Conservation (phyloP, 1,140 invertebrate species). For the Drosophila kohkoa region DNA sequence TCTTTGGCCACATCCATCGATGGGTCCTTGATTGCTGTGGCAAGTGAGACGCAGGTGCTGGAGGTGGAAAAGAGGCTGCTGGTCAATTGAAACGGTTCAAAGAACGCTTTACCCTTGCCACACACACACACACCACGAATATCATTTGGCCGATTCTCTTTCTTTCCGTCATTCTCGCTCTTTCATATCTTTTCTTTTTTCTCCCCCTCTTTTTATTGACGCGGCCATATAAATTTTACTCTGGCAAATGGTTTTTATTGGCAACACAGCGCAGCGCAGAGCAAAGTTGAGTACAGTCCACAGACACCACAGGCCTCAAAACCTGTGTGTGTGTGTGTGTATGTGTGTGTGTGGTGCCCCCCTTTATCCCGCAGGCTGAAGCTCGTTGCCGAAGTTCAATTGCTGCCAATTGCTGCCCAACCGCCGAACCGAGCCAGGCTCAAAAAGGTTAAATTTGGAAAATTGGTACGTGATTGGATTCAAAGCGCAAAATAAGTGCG, state of each 20-base stretch:
- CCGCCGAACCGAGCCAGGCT: constrained; percentile 44
- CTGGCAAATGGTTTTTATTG: constrained; percentile 82
- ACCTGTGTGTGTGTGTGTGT: no score
- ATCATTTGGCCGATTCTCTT: constrained; percentile 32
- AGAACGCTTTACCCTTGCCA: constrained; percentile 43
- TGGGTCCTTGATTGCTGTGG: constrained; percentile 20
- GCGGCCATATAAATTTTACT: constrained; percentile 79
- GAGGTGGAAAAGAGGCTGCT: constrained; percentile 17
- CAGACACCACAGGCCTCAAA: neutral
- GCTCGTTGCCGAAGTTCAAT: constrained; percentile 36
- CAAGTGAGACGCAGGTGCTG: constrained; percentile 1
- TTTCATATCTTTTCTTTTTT: constrained; percentile 13
- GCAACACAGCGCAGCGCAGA: constrained; percentile 44
- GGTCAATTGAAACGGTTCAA: constrained; percentile 80
- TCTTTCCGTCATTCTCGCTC: constrained; percentile 5
- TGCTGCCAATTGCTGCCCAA: constrained; percentile 46
- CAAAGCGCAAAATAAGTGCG: constrained; percentile 82
- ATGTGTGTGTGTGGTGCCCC: neutral
- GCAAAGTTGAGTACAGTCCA: constrained; percentile 11
- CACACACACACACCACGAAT: constrained; percentile 5
- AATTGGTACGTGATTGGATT: constrained; percentile 83
- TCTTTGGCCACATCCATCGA: neutral
- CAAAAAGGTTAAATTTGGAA: constrained; percentile 82
- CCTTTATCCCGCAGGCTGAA: neutral
- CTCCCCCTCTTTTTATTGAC: constrained; percentile 58